phyloP scores from a whole-genome alignment of 2,113 vertebrate species.

The Chlorodrepanis virens region DNA sequence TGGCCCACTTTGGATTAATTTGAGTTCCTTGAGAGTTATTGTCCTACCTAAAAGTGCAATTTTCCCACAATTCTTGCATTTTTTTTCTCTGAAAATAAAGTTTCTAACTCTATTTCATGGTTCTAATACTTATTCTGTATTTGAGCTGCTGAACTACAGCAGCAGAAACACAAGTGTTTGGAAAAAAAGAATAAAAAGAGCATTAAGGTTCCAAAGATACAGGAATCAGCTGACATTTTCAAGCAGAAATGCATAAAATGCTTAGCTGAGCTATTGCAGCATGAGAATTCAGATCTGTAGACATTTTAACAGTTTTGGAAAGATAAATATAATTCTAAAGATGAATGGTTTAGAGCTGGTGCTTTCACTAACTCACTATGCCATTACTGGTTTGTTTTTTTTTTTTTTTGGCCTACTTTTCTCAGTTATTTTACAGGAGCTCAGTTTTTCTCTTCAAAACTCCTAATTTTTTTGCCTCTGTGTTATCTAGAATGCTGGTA shows the following conservation, averaged over 20 bases:
- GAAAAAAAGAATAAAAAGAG: background rate
- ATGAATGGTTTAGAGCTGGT: background rate
- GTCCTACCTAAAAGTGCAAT: background rate
- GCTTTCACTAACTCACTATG: background rate
- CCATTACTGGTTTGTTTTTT: background rate
- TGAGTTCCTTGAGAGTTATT: background rate
- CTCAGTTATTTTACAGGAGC: background rate
- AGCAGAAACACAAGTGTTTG: background rate
- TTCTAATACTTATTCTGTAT: background rate
- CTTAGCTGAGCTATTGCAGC: background rate
- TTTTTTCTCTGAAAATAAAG: background rate
- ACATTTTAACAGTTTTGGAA: background rate
- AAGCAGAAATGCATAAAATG: rapidly evolving
- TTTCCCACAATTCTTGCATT: background rate
- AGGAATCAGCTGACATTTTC: background rate
- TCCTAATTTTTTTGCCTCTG: background rate
- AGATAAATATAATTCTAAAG: background rate
- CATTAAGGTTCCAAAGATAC: background rate
- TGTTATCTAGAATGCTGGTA: background rate
- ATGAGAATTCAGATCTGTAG: background rate
- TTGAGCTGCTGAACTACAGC: background rate
- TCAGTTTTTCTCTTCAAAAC: background rate
- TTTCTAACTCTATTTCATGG: background rate
- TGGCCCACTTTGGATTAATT: background rate
- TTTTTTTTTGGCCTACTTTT: background rate